phyloP scores from a whole-genome alignment of 30 jellyfish, hydroid and myxozoan species.

The Hydra vulgaris region DNA sequence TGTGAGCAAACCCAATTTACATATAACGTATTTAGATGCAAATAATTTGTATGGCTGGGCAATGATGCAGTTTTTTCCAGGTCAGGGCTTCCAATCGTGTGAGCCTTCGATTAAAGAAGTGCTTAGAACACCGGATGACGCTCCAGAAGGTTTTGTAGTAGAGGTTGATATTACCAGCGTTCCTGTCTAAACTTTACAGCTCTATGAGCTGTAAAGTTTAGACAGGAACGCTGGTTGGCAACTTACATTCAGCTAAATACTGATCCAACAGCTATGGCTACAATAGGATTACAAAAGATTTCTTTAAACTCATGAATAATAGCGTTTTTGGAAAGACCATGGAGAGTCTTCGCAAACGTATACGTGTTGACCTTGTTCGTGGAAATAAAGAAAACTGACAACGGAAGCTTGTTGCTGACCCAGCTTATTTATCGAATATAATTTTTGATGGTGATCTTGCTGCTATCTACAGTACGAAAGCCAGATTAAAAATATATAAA shows the following conservation, averaged over 20 bases:
- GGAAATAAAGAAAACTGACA: background rate
- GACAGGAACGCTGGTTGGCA: background rate
- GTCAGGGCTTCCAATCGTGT: background rate
- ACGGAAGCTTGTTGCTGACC: background rate
- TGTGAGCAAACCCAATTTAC: background rate
- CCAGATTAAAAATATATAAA: no score
- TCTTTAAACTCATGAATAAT: constrained; percentile 47
- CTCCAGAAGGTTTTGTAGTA: background rate
- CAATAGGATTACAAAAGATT: constrained; percentile 10
- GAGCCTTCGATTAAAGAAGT: background rate
- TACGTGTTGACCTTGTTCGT: background rate
- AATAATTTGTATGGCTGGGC: background rate
- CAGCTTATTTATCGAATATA: background rate
- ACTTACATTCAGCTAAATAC: background rate
- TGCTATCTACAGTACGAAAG: background rate
- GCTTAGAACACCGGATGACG: background rate
- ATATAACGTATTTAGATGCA: background rate
- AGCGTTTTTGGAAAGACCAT: constrained; percentile 53
- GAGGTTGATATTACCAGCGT: constrained; percentile 12
- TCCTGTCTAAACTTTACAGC: background rate
- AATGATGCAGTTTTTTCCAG: background rate
- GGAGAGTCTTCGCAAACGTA: constrained; percentile 49
- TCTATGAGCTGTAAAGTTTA: no score
- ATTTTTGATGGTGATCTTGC: background rate
- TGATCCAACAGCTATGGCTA: background rate